phyloP scores from a whole-genome alignment of 2,113 vertebrate genomes.

The Gymnorhina tibicen region DNA sequence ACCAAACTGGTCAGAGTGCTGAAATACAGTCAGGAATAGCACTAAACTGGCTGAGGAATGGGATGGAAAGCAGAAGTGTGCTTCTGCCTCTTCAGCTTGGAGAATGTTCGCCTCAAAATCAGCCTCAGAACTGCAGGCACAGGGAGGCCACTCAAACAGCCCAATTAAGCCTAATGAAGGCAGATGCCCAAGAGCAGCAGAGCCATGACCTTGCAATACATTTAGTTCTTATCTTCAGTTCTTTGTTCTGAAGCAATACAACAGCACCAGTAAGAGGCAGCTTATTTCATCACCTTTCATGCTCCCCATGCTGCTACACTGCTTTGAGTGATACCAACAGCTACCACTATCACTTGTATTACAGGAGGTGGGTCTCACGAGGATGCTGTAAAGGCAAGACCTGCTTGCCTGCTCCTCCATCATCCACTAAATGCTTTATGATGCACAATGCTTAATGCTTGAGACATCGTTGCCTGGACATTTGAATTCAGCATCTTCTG shows the following conservation, averaged over 20 bases:
- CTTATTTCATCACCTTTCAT: not conserved
- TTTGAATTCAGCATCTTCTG: not conserved
- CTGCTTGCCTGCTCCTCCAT: not conserved
- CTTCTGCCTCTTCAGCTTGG: not conserved
- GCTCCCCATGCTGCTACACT: rapidly evolving
- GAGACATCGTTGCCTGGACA: rapidly evolving
- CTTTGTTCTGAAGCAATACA: not conserved
- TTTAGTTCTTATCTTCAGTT: not conserved
- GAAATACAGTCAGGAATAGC: not conserved
- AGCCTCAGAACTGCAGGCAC: not conserved
- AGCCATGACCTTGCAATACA: not conserved
- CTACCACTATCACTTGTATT: not conserved
- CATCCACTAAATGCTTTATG: not conserved
- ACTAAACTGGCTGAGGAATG: not conserved
- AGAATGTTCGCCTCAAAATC: not conserved
- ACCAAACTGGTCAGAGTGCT: not conserved
- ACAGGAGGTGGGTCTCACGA: not conserved
- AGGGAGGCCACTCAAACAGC: not conserved
- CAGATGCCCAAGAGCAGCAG: not conserved
- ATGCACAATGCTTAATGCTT: not conserved
- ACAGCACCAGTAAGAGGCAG: not conserved
- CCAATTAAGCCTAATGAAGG: not conserved
- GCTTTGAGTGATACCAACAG: not conserved
- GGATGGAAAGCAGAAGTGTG: not conserved
- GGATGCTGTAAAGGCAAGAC: not conserved